Percentiles rank a stretch among this genome's conserved stretches.
phyloP scores from a whole-genome alignment of 2,888 invertebrate species.

The Thymelicus acteon region DNA sequence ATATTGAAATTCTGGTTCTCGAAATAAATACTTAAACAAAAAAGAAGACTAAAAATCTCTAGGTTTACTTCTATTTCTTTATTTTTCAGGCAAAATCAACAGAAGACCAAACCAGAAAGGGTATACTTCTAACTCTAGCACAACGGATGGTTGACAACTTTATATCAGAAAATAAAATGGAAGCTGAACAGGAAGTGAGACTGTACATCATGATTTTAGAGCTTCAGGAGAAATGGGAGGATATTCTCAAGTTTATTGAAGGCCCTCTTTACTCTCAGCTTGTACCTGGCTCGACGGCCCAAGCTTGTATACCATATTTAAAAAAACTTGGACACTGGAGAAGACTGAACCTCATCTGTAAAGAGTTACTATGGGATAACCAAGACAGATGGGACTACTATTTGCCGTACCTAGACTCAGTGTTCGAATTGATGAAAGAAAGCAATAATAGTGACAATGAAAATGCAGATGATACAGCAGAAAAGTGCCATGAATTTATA shows the following conservation, averaged over 20 bases:
- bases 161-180: slow-evolving; percentile 93
- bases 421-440: slow-evolving; percentile 85
- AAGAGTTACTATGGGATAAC: slow-evolving; percentile 89
- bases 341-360: slow-evolving; percentile 89
- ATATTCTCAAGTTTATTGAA: slow-evolving; percentile 92
- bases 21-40: too few species aligned
- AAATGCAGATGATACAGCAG: slow-evolving; percentile 68
- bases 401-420: slow-evolving; percentile 89
- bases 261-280: slow-evolving; percentile 89
- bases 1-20: too few species aligned
- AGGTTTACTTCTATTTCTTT: neutral
- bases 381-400: slow-evolving; percentile 91
- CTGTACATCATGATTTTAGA: slow-evolving; percentile 94
- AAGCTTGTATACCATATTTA: slow-evolving; percentile 90
- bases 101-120: slow-evolving; percentile 83
- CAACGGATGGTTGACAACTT: slow-evolving; percentile 97
- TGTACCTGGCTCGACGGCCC: slow-evolving; percentile 87
- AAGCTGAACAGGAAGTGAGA: slow-evolving; percentile 97
- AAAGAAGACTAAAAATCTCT: too few species aligned
- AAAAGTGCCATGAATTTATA: slow-evolving; percentile 77
- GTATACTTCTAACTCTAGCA: slow-evolving; percentile 93
- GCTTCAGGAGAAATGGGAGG: slow-evolving; percentile 91
- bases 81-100: slow-evolving; percentile 71
- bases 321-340: slow-evolving; percentile 90
- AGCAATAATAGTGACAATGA: slow-evolving; percentile 48